Evolutionary conservation across 1,140 invertebrate species (phyloP).

Genomic region (Tribolium madens): DNA sequence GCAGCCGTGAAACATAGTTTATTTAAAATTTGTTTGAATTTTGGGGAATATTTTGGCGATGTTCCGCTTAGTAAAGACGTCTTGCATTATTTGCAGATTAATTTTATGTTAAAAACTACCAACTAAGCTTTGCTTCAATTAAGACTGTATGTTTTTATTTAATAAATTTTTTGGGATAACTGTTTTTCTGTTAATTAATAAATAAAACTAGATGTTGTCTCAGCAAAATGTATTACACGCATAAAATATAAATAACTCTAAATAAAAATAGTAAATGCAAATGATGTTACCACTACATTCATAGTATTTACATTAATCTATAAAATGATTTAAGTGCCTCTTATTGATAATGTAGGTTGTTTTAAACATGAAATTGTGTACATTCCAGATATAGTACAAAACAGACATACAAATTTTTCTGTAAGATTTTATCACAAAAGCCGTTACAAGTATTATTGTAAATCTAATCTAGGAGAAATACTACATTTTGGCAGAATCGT

Average conservation of each 20-base stretch:
- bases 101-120: slow-evolving; percentile 8
- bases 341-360: slow-evolving; percentile 2
- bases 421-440: slow-evolving; percentile 56
- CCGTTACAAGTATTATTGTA: slow-evolving; percentile 49
- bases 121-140: neutral
- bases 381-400: slow-evolving; percentile 32
- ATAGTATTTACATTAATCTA: slow-evolving; percentile 29
- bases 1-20: slow-evolving; percentile 78
- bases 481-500: slow-evolving; percentile 44
- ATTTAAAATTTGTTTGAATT: slow-evolving; percentile 79
- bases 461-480: slow-evolving; percentile 51
- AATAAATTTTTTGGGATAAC: too few species aligned
- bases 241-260: slow-evolving; percentile 33
- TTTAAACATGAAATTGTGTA: slow-evolving; percentile 28
- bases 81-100: slow-evolving; percentile 49
- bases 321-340: slow-evolving; percentile 23
- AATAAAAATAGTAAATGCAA: slow-evolving; percentile 37
- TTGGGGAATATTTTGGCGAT: slow-evolving; percentile 77
- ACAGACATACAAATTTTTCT: slow-evolving; percentile 38
- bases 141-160: neutral
- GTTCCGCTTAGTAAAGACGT: slow-evolving; percentile 68
- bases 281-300: slow-evolving; percentile 25
- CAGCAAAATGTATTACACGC: slow-evolving; percentile 25
- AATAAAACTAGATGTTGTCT: neutral
- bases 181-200: neutral